A percentile compares a stretch with the other conserved stretches of the same genome.
phyloP scores from a whole-genome alignment of 2,113 vertebrate genomes.

The Datnioides undecimradiatus region DNA sequence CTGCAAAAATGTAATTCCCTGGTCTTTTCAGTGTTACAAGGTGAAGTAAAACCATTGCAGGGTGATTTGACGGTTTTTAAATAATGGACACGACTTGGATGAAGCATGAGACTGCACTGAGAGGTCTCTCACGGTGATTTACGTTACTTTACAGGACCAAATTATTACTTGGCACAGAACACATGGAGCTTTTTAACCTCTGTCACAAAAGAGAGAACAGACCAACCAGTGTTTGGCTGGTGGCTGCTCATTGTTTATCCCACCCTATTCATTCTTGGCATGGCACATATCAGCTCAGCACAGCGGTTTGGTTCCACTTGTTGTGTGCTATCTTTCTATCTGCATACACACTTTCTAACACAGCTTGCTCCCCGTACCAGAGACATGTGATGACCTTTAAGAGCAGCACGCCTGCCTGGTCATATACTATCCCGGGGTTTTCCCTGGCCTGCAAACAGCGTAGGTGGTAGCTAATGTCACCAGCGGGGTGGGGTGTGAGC shows the following conservation, averaged over 20 bases:
- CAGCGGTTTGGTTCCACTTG: slow-evolving; percentile 37
- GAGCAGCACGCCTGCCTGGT: slow-evolving; percentile 58
- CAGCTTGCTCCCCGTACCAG: slow-evolving; percentile 13
- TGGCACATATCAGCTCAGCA: slow-evolving; percentile 16
- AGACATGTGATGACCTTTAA: slow-evolving; percentile 69
- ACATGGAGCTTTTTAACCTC: slow-evolving; percentile 1
- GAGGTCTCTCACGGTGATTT: background rate
- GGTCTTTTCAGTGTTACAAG: background rate
- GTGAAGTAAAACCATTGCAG: background rate
- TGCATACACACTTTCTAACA: slow-evolving; percentile 35
- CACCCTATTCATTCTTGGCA: slow-evolving; percentile 21
- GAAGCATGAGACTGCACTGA: background rate
- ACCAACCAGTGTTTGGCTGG: slow-evolving; percentile 1
- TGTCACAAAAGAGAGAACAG: background rate
- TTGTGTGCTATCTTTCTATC: slow-evolving; percentile 37
- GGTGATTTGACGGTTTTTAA: background rate
- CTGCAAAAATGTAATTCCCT: background rate
- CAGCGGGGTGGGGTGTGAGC: slow-evolving; percentile 47
- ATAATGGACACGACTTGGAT: background rate
- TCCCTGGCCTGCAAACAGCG: slow-evolving; percentile 33
- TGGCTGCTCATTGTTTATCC: slow-evolving; percentile 17
- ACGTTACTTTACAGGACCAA: background rate
- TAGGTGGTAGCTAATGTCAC: slow-evolving; percentile 61
- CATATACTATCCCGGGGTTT: slow-evolving; percentile 48
- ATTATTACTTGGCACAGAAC: background rate